Percentiles rank a stretch among this genome's conserved stretches.
Conservation (phyloP, 2,797 vertebrate genomes). For the Tachyglossus aculeatus region DNA sequence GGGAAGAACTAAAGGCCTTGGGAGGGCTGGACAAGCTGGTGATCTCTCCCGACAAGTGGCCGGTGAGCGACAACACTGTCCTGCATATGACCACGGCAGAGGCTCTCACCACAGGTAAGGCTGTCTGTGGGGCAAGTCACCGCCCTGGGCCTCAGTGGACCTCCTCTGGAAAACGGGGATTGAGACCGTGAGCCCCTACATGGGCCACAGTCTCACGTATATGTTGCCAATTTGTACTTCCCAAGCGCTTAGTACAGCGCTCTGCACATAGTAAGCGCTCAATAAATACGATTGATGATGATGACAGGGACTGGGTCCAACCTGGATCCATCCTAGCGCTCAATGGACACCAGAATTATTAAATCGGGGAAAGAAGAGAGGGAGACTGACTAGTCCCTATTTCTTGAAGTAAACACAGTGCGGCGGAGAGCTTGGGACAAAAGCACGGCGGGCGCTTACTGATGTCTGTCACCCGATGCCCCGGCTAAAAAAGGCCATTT, state of each 20-base stretch:
- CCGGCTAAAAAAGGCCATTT: not conserved
- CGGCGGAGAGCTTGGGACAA: not conserved
- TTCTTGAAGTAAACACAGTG: not conserved
- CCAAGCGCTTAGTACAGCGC: no score
- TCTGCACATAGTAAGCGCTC: no score
- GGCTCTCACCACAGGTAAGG: conserved; percentile 90
- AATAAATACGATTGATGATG: no score
- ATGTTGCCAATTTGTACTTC: no score
- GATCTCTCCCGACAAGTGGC: conserved; percentile 88
- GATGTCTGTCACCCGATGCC: not conserved
- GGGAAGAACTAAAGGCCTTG: conserved; percentile 83
- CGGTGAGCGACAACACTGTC: conserved; percentile 87
- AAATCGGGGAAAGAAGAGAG: fast-evolving
- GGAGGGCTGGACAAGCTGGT: conserved; percentile 84
- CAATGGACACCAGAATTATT: no score
- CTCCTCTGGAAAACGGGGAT: no score
- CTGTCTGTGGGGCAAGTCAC: not conserved
- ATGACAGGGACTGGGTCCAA: no score
- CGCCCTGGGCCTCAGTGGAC: no score
- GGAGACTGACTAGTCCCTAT: not conserved
- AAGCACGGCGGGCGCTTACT: no score
- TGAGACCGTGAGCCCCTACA: no score
- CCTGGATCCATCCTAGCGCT: no score
- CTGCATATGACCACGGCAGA: conserved; percentile 95
- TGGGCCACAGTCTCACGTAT: no score